Evolutionary conservation across 2,113 vertebrate genomes (phyloP).

Genomic region (Sinocyclocheilus anophthalmus): DNA sequence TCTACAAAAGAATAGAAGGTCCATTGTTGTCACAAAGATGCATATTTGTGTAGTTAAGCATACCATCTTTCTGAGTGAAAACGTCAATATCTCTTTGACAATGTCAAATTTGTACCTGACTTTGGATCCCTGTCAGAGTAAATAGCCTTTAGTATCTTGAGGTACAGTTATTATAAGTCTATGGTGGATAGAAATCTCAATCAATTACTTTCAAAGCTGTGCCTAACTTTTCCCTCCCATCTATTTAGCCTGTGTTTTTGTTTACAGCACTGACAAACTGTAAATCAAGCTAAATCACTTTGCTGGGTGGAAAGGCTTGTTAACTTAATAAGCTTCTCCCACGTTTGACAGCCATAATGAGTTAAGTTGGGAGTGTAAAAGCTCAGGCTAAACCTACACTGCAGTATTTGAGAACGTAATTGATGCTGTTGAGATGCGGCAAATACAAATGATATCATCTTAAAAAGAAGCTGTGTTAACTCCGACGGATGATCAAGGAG

Average conservation of each 20-base stretch:
- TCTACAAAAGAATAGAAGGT: background rate
- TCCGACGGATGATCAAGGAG: slow-evolving; percentile 28
- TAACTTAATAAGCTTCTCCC: slow-evolving; percentile 61
- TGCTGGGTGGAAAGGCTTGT: slow-evolving; percentile 48
- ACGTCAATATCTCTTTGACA: background rate
- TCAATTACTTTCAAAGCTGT: slow-evolving; percentile 47
- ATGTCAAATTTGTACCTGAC: background rate
- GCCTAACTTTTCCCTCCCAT: slow-evolving; percentile 39
- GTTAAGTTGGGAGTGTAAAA: slow-evolving; percentile 58
- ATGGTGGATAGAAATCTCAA: slow-evolving; percentile 29
- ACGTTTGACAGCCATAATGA: slow-evolving; percentile 58
- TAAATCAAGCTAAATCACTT: slow-evolving; percentile 57
- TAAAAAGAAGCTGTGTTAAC: slow-evolving; percentile 25
- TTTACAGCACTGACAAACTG: slow-evolving; percentile 57
- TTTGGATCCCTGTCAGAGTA: slow-evolving; percentile 17
- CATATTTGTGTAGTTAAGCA: background rate
- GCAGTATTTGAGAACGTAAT: slow-evolving; percentile 50
- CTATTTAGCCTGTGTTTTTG: slow-evolving; percentile 50
- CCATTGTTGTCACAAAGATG: background rate
- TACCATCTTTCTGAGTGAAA: background rate
- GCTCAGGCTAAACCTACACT: slow-evolving; percentile 49
- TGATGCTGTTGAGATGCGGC: slow-evolving; percentile 42
- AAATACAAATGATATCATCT: slow-evolving; percentile 56
- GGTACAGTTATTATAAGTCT: slow-evolving; percentile 24
- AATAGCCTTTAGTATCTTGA: background rate